A percentile compares a stretch with the other conserved stretches of the same genome.
Evolutionary conservation across 1,140 invertebrate species (phyloP).

Genomic region (Teleogryllus occipitalis): DNA sequence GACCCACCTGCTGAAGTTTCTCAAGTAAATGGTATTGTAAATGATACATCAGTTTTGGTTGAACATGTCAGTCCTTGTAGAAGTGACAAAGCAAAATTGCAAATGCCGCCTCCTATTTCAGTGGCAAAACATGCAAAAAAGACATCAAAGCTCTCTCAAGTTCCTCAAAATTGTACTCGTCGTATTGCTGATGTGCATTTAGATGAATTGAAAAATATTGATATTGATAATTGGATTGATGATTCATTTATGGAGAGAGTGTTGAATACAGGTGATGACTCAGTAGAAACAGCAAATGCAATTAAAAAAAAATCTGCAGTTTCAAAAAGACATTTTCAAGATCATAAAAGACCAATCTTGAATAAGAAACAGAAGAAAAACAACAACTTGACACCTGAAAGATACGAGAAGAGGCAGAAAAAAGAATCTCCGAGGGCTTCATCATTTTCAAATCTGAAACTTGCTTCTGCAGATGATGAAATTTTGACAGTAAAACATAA

Average conservation of each 20-base stretch:
- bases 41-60: not conserved
- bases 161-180: not conserved
- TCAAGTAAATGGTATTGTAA: not conserved
- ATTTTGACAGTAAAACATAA: not conserved
- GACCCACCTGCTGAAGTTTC: not conserved
- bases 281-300: not conserved
- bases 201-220: not conserved
- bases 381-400: not conserved
- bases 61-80: not conserved
- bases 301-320: not conserved
- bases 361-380: not conserved
- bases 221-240: not conserved
- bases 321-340: not conserved
- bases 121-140: not conserved
- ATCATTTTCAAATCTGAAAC: not conserved
- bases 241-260: slow-evolving; percentile 8
- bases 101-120: not conserved
- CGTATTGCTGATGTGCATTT: not conserved
- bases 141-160: not conserved
- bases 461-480: not conserved
- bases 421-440: not conserved
- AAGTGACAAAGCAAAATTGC: not conserved
- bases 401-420: not conserved
- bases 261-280: not conserved
- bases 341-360: not conserved